A percentile compares a stretch with the other conserved stretches of the same genome.
Evolutionary conservation across 2,888 invertebrate species (phyloP).

Genomic region (Catocala nupta): DNA sequence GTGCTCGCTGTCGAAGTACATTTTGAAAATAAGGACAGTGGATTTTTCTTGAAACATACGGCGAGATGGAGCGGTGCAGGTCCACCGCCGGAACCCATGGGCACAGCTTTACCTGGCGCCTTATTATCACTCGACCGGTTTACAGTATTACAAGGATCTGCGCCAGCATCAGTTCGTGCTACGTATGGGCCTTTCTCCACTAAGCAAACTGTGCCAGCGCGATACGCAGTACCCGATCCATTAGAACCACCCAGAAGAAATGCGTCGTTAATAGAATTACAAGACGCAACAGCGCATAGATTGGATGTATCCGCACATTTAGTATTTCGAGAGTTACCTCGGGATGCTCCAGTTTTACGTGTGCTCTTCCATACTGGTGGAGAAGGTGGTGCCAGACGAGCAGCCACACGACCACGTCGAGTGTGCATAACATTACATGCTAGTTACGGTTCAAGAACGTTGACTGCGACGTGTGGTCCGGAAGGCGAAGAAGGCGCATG

Average conservation of each 20-base stretch:
- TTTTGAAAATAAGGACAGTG: slow-evolving; percentile 96
- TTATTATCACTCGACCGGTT: slow-evolving; percentile 95
- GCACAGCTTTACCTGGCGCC: slow-evolving; percentile 88
- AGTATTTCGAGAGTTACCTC: slow-evolving; percentile 94
- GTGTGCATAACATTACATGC: slow-evolving; percentile 95
- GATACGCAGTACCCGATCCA: slow-evolving; percentile 95
- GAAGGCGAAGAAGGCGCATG: slow-evolving; percentile 97
- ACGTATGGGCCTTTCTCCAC: slow-evolving; percentile 98
- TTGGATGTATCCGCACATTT: slow-evolving; percentile 97
- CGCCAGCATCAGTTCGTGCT: slow-evolving; percentile 96
- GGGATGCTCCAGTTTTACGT: slow-evolving; percentile 96
- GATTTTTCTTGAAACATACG: slow-evolving; percentile 95
- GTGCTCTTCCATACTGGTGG: slow-evolving; percentile 97
- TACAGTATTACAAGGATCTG: slow-evolving; percentile 96
- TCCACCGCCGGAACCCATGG: slow-evolving; percentile 80
- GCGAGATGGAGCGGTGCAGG: slow-evolving; percentile 90
- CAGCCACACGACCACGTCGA: slow-evolving; percentile 90
- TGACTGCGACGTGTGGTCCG: slow-evolving; percentile 97
- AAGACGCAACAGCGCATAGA: slow-evolving; percentile 91
- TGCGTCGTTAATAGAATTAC: slow-evolving; percentile 86
- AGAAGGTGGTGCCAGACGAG: slow-evolving; percentile 93
- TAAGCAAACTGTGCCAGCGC: slow-evolving; percentile 96
- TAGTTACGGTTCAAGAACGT: slow-evolving; percentile 86
- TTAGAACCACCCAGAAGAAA: slow-evolving; percentile 89
- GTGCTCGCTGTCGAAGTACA: slow-evolving; percentile 94